These are phyloP conservation scores for Sebastes elongatus DNA, from an alignment of 2,797 vertebrate species.

Conservation along the genomic window DNA sequence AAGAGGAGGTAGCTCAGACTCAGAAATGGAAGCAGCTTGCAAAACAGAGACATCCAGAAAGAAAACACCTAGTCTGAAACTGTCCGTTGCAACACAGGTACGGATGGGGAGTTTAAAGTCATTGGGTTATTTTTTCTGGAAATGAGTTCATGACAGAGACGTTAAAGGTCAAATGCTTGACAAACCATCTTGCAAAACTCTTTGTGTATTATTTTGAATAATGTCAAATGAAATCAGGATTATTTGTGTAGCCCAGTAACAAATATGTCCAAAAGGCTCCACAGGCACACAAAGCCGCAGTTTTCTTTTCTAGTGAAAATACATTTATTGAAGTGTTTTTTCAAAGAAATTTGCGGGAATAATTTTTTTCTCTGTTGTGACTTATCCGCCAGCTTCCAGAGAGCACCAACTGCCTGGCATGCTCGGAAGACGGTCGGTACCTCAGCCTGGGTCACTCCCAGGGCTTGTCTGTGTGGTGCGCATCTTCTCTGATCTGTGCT, in stretches of 20 bases:
- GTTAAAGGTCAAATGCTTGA: not conserved
- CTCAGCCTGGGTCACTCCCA: constrained; percentile 82
- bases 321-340: not conserved
- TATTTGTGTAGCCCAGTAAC: not conserved
- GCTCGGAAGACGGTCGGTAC: constrained; percentile 80
- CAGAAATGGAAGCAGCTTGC: constrained; percentile 48
- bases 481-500: constrained; percentile 43
- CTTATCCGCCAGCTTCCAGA: constrained; percentile 75
- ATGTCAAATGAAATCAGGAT: not conserved
- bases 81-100: constrained; percentile 51
- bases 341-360: accelerated
- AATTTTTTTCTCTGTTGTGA: not conserved
- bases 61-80: constrained; percentile 55
- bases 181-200: not conserved
- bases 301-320: not conserved
- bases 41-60: constrained; percentile 38
- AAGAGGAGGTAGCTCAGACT: constrained; percentile 63
- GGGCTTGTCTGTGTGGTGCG: constrained; percentile 84
- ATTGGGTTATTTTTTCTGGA: not conserved
- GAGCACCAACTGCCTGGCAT: constrained; percentile 81
- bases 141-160: not conserved
- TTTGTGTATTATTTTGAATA: not conserved
- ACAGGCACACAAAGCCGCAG: not conserved
- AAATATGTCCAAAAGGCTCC: not conserved
- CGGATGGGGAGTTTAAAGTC: not conserved